Evolutionary conservation across 2,797 vertebrate genomes (phyloP).

Genomic region (Enteromius paludinosus): DNA sequence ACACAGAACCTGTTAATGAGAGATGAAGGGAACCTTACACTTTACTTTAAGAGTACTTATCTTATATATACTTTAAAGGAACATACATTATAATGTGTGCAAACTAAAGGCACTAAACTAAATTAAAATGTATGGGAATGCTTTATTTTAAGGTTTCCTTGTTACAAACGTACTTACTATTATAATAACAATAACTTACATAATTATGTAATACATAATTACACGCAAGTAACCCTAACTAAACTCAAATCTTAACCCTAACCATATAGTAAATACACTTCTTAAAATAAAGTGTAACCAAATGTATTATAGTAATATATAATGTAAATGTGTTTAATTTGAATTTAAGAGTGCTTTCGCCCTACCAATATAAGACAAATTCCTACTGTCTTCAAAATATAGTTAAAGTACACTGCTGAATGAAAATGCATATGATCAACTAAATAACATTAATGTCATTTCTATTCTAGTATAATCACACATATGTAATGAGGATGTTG

Average conservation of each 20-base stretch:
- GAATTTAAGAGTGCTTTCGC: neutral
- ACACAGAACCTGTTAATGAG: neutral
- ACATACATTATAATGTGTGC: neutral
- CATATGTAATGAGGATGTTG: too few species aligned
- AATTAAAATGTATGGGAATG: neutral
- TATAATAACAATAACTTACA: neutral
- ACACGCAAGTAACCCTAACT: neutral
- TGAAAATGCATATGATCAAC: too few species aligned
- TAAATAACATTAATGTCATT: too few species aligned
- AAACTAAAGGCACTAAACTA: neutral
- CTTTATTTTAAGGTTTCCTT: neutral
- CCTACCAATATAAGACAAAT: neutral
- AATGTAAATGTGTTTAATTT: neutral
- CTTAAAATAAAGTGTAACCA: too few species aligned
- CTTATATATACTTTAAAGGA: neutral
- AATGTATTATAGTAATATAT: neutral
- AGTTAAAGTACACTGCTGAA: too few species aligned
- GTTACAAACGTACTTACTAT: neutral
- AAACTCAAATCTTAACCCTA: neutral
- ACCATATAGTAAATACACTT: neutral
- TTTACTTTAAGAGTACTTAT: neutral
- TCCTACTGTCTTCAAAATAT: neutral
- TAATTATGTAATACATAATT: neutral
- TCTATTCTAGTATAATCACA: too few species aligned
- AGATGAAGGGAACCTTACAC: neutral